Percentiles rank a stretch among this genome's conserved stretches.
These are phyloP conservation scores for Trachelus troglodyta DNA, from an alignment of 2,888 invertebrate genomes.

Conservation along the genomic window DNA sequence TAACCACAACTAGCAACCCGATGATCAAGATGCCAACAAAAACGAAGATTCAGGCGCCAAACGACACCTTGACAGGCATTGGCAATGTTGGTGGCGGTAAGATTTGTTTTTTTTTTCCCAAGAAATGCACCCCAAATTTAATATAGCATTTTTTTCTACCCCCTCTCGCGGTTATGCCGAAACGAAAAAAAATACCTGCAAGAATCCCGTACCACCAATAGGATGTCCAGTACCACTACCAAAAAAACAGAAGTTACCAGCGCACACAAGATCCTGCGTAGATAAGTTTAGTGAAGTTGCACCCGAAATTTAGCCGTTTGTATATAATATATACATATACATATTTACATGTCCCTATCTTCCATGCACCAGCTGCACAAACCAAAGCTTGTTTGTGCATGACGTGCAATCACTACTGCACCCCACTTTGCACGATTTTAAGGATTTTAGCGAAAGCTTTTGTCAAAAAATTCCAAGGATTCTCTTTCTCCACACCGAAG, in stretches of 20 bases:
- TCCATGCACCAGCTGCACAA: neutral
- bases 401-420: neutral
- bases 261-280: too few species aligned
- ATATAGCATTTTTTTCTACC: too few species aligned
- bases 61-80: constrained; percentile 55
- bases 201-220: too few species aligned
- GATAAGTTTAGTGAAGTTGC: too few species aligned
- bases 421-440: neutral
- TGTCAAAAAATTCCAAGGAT: neutral
- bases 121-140: too few species aligned
- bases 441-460: neutral
- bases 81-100: constrained; percentile 61
- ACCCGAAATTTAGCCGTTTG: too few species aligned
- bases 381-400: neutral
- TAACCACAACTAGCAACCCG: constrained; percentile 55
- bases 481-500: neutral
- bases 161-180: too few species aligned
- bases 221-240: too few species aligned
- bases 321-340: too few species aligned
- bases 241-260: too few species aligned
- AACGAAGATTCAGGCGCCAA: constrained; percentile 63
- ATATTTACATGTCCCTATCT: neutral
- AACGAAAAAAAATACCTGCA: too few species aligned
- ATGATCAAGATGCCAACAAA: constrained; percentile 61
- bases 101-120: constrained; percentile 25